phyloP scores from a whole-genome alignment of 2,797 vertebrate genomes.

The Hipposideros larvatus region DNA sequence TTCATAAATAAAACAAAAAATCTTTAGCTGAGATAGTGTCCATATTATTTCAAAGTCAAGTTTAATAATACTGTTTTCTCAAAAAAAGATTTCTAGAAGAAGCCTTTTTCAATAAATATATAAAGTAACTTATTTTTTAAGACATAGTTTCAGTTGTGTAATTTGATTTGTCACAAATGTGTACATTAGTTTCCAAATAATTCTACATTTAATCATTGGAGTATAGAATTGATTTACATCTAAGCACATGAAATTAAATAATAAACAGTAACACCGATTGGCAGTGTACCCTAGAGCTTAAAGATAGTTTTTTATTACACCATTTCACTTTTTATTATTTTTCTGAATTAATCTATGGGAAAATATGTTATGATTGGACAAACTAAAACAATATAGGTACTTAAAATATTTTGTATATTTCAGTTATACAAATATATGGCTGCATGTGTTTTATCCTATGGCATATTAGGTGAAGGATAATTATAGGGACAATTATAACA shows the following conservation, averaged over 20 bases:
- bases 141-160: not conserved
- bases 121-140: not conserved
- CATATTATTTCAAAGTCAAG: slow-evolving; percentile 51
- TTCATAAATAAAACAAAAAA: slow-evolving; percentile 20
- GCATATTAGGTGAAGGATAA: not conserved
- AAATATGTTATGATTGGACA: not conserved
- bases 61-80: not conserved
- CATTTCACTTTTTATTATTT: slow-evolving; percentile 30
- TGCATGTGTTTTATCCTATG: not conserved
- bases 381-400: not conserved
- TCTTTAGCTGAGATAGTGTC: not conserved
- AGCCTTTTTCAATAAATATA: slow-evolving; percentile 6
- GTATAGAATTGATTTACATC: not conserved
- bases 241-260: slow-evolving; percentile 13
- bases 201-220: not conserved
- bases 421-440: not conserved
- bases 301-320: not conserved
- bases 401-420: not conserved
- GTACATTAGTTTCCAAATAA: slow-evolving; percentile 20
- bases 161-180: not conserved
- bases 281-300: not conserved
- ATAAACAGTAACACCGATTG: not conserved
- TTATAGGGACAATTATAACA: not conserved
- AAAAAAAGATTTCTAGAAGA: not conserved
- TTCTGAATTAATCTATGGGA: not conserved